Base-by-base conservation (phyloP, 2,888 invertebrate genomes). In the Aproaerema taeniolella region DNA sequence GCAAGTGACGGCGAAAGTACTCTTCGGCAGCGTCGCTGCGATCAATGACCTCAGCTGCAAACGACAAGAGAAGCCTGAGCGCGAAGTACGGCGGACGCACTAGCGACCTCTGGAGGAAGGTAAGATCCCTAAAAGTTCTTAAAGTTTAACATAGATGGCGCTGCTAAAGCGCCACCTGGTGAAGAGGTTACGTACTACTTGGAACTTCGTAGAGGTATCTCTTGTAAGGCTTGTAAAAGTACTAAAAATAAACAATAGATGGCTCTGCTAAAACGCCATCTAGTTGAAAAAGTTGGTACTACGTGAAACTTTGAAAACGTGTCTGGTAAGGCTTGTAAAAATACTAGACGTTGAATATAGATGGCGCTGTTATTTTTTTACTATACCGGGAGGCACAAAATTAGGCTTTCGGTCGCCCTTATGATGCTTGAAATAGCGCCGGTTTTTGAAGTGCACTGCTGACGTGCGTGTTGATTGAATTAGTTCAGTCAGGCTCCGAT, bases 1-100 rank as follows among this genome's bases (percentile, higher is more conserved):
- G 72, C 89, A 92, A 79, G 89, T 92, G 68, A 91, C 91, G 53
- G 91, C 92, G 68, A 92, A 92, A 83, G 91, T 92, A 48, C 88
- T 92, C 70, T 92, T 92, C 70, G 91, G 92, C 46, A 91, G 91
- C 55, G 91, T 92, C 66, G 89, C 91, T 49, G 89, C 92, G 64
- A 92, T 92, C 79, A 91, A 91, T 78, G 90, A 92, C 74, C 87
- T 92, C 67, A 30, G 33, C 30, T 43, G 37, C 40, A 91, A 92
- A 61, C 89, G 91, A 69, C 91, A 91, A 63, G 92, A 92, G 74
- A 90, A 90, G 80, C 83, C 89, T 46, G 89, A 91, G 60, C 85
- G 90, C 54, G 89, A 89, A 58, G 89, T 83, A 58, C 88, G 90
- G 69, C 80, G 89, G 72, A 88, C 82, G 50, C 87, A 87, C 63